Percentiles rank a stretch among this genome's conserved stretches.
Conservation (phyloP, 2,113 vertebrate species). For the Dasyornis broadbenti region DNA sequence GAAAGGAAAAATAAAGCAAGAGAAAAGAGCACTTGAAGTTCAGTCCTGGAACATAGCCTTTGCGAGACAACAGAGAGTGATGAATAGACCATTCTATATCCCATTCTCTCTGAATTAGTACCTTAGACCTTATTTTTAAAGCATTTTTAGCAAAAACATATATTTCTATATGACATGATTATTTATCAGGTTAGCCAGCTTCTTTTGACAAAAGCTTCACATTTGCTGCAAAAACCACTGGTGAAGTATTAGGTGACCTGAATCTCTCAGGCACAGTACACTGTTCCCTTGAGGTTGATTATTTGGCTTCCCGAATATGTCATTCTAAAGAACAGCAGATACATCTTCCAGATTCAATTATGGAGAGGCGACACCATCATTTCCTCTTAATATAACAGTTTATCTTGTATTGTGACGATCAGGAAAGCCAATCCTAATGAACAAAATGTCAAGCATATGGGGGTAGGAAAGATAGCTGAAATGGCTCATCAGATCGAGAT, state of each 20-base stretch:
- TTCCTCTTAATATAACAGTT: slow-evolving; percentile 75
- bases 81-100: slow-evolving; percentile 73
- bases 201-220: slow-evolving; percentile 48
- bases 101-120: slow-evolving; percentile 72
- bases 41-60: neutral
- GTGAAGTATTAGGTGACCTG: neutral
- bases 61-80: neutral
- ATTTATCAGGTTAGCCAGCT: slow-evolving; percentile 64
- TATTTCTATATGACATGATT: slow-evolving; percentile 74
- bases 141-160: slow-evolving; percentile 71
- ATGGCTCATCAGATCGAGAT: slow-evolving; percentile 16
- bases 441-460: slow-evolving; percentile 63
- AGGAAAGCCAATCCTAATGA: slow-evolving; percentile 69
- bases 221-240: slow-evolving; percentile 12
- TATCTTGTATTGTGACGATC: slow-evolving; percentile 68
- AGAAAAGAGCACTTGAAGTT: neutral
- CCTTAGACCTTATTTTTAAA: slow-evolving; percentile 76
- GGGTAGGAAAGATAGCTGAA: slow-evolving; percentile 55
- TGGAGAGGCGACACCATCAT: slow-evolving; percentile 40
- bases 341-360: slow-evolving; percentile 76
- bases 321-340: slow-evolving; percentile 62
- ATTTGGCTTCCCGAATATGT: slow-evolving; percentile 61
- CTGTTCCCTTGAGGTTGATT: slow-evolving; percentile 54
- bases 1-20: neutral
- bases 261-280: slow-evolving; percentile 3